Conservation (phyloP, 2,113 vertebrate species). For the Synodontis membranacea region DNA sequence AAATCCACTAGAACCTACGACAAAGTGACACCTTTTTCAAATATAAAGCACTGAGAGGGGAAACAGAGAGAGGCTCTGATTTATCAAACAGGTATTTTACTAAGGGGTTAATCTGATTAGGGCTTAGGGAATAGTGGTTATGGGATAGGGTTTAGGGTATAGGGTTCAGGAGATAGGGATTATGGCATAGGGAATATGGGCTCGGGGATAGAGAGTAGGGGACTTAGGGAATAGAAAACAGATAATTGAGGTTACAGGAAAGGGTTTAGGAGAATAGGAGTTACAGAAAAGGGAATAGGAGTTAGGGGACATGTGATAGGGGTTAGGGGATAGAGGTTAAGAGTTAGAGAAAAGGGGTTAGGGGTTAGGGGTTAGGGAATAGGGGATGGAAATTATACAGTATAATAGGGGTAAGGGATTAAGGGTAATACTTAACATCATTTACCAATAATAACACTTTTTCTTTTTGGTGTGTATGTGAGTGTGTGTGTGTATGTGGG, state of each 20-base stretch:
- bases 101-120: neutral
- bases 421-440: neutral
- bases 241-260: neutral
- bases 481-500: constrained; percentile 8
- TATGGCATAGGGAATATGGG: too few species aligned
- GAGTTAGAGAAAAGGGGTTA: neutral
- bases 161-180: neutral
- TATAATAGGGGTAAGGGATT: neutral
- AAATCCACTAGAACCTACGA: constrained; percentile 84
- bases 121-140: neutral
- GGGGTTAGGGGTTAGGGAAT: neutral
- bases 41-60: neutral
- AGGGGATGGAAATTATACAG: too few species aligned
- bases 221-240: too few species aligned
- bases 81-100: neutral
- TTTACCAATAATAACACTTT: neutral
- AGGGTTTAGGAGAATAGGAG: neutral
- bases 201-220: neutral
- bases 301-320: neutral
- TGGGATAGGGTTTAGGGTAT: neutral
- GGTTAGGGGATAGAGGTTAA: neutral
- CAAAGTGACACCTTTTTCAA: neutral
- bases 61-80: neutral
- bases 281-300: neutral
- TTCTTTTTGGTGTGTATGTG: neutral